Evolutionary conservation across 2,888 invertebrate species (phyloP), one percentile per base, ranked within the genome.

Genomic region (Axea sp.): DNA sequence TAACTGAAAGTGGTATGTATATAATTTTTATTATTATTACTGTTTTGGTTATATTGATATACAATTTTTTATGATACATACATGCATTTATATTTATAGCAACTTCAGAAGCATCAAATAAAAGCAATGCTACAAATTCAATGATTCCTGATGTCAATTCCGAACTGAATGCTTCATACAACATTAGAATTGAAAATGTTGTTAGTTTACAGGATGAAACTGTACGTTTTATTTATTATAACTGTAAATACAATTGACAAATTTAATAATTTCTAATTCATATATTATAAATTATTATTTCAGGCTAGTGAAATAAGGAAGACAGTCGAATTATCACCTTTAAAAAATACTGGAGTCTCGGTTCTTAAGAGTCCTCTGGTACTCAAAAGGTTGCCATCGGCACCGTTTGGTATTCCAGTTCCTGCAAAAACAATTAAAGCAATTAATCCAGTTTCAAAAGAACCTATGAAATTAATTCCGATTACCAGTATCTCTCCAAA

Each of bases 151-250:
- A 15, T 28, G 4, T 59, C 5, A 37, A 5, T 8, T 6, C 26
- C 4, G 57, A 51, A 8, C 15, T 6, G 33, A 83, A 83, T 9
- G 80, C 79, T n/a, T 80, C 82, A 28, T 83, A 85, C 2, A 86
- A 86, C 45, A 71, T 88, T 9, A 84, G 89, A 64, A 91, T 91
- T 33, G 89, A 90, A 77, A 91, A 87, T 75, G 90, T 91, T 3
- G 86, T 90, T 1, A 91, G 91, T 77, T 88, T 91, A 0, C 89
- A 89, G 14, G 82, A 84, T 2, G 78, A 71, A 33, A 76, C 73
- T 33, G 77, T 82, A 31, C 78, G 67, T 49, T 26, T 24, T 4
- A 7, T 12, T 41, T 45, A 45, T 28, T 57, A n/a, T n/a, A n/a
- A n/a, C n/a, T n/a, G n/a, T n/a, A n/a, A n/a, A n/a, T n/a, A n/a